Evolutionary conservation across 2,113 vertebrate species (phyloP), one percentile per base, ranked within the genome.

Genomic region (Lophura nycthemera): DNA sequence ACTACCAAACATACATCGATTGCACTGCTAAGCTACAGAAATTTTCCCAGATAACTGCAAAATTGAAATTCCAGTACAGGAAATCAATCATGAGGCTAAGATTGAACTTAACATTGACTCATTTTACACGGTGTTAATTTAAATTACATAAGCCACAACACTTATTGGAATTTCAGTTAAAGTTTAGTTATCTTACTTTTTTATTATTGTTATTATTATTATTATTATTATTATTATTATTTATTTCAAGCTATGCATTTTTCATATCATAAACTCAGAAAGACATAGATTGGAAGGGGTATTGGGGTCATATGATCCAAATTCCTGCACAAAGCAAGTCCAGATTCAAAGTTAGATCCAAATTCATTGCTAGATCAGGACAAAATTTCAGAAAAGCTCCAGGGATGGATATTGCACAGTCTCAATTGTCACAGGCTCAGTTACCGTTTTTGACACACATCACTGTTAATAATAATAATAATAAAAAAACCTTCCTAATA

Each of bases 291-390:
- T 6, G 32, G 61, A 77, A 64, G 18, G 47, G 38, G 57, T 76
- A 29, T 48, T 56, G 77, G 12, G 32, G 25, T 84, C 42, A 60
- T 32, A 12, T 82, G 57, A 60, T 72, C 47, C 18, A 78, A 47
- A 61, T 42, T 82, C 21, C 19, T n/a, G 11, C 63, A 80, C 48
- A 85, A 91, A 91, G 15, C 11, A 61, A 11, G 22, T 11, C 7
- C 36, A 82, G 12, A 32, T 65, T 93, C 73, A 91, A 93, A 90
- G 52, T 29, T 30, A 69, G 24, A 89, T 40, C n/a, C 19, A 84
- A 81, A 84, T 71, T 22, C 38, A 29, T 69, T 89, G 22, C 24
- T 64, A 67, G 73, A 66, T 75, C 52, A 64, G 10, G 10, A 59
- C 14, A 7, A 19, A 74, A 32, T 14, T 48, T 70, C 45, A 36